Conservation (phyloP, 1,140 invertebrate genomes). For the Diorhabda elongata region DNA sequence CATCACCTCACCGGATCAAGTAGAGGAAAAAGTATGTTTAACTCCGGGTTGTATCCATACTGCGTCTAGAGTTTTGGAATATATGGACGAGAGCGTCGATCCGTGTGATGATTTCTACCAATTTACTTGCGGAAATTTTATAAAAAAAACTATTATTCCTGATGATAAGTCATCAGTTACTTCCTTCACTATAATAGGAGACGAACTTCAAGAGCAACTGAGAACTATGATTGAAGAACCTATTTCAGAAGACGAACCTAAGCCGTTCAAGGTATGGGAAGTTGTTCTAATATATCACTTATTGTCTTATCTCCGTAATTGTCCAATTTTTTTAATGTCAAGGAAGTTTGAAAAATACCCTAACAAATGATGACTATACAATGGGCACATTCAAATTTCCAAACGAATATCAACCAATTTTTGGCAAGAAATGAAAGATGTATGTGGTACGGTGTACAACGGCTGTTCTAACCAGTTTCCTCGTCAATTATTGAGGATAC, state of each 20-base stretch:
- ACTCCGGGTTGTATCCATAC: slow-evolving; percentile 65
- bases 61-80: slow-evolving; percentile 65
- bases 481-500: too few species aligned
- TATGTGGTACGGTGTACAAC: too few species aligned
- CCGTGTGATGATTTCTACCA: slow-evolving; percentile 90
- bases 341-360: too few species aligned
- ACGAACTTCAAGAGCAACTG: slow-evolving; percentile 75
- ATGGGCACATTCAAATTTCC: too few species aligned
- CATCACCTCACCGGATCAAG: slow-evolving; percentile 27
- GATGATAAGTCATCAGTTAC: slow-evolving; percentile 78
- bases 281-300: too few species aligned
- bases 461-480: too few species aligned
- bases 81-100: slow-evolving; percentile 69
- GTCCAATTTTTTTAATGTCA: too few species aligned
- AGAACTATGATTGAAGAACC: slow-evolving; percentile 69
- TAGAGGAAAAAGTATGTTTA: slow-evolving; percentile 52
- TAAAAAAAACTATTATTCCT: slow-evolving; percentile 68
- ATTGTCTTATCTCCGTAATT: too few species aligned
- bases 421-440: too few species aligned
- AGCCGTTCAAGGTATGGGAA: slow-evolving; percentile 54
- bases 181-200: slow-evolving; percentile 74
- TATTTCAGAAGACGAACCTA: slow-evolving; percentile 59
- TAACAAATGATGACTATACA: too few species aligned
- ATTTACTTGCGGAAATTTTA: slow-evolving; percentile 75
- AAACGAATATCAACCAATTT: too few species aligned